Percentiles rank a stretch among this genome's conserved stretches.
phyloP scores from a whole-genome alignment of 2,888 invertebrate species.

The Seladonia tumulorum region DNA sequence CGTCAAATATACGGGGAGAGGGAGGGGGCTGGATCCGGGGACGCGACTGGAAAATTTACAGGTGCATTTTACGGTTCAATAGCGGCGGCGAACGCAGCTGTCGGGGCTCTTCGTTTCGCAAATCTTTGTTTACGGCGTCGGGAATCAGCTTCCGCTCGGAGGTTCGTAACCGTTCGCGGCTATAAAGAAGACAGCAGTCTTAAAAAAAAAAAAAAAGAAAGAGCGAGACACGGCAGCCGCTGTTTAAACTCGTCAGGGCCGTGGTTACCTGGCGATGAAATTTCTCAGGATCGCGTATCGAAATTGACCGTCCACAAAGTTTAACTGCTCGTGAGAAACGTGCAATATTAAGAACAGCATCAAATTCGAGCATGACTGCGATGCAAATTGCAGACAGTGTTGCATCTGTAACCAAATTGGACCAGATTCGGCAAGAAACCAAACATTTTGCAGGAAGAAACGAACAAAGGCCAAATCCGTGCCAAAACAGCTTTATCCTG shows the following conservation, averaged over 20 bases:
- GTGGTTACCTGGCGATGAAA: too few relatives aligned
- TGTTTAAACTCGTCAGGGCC: not conserved
- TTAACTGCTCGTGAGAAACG: too few relatives aligned
- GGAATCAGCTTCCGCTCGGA: not conserved
- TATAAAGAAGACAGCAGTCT: constrained; percentile 1
- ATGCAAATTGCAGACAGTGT: too few relatives aligned
- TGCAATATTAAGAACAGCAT: too few relatives aligned
- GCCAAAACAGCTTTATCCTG: not conserved
- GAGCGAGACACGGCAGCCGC: not conserved
- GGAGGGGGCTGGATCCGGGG: too few relatives aligned
- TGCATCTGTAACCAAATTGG: not conserved
- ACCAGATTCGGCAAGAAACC: not conserved
- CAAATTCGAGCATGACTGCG: too few relatives aligned
- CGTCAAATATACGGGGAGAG: constrained; percentile 8
- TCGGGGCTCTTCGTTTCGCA: not conserved
- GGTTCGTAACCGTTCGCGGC: constrained; percentile 1
- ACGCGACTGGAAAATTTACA: constrained; percentile 29
- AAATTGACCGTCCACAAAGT: too few relatives aligned
- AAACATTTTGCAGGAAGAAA: not conserved
- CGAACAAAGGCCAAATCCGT: not conserved
- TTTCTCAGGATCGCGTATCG: too few relatives aligned
- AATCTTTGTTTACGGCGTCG: constrained; percentile 4
- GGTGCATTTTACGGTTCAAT: constrained; percentile 1
- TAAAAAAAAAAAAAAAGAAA: not conserved
- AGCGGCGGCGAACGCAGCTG: not conserved